Base-by-base conservation (phyloP, 2,113 vertebrate species). In the Psittacus erithacus region DNA sequence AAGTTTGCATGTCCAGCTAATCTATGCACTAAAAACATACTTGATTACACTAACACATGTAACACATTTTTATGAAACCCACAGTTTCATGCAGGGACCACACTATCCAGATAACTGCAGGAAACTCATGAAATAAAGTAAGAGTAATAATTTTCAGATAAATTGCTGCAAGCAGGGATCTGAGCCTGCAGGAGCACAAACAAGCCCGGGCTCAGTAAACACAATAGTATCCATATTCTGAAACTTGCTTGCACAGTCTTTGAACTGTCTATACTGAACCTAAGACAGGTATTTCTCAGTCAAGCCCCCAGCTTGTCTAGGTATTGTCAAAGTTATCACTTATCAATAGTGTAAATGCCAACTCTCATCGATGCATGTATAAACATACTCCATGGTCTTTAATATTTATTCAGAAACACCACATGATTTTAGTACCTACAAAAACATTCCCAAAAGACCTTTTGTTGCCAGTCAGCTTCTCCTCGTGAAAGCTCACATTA, bases 171-270 rank as follows among this genome's bases (percentile, higher is more conserved):
- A 53, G 13, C 9, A 57, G n/a, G 2, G 12, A 31, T 39, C 53
- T 5, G 53, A 83, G 6, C 41, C 80, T 49, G 16, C 25, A 86
- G 38, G 7, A 43, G 7, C n/a, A 47, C 11, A 78, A 86, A 39
- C 13, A 70, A 88, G 59, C 20, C 24, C 53, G 60, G 17, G 39
- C 19, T 75, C 47, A 27, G n/a, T 33, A 57, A 82, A 64, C 14
- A 22, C 3, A 8, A 49, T 28, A 43, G 18, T 0, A 0, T 43
- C 44, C 20, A 22, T 53, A 80, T 77, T 71, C 81, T 2, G 1
- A 29, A 74, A 63, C 19, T 57, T 74, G 52, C 35, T 52, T 41
- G 43, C 12, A 91, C 19, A 53, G 62, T 17, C 57, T 44, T 60
- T 65, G 31, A 24, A 71, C 52, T 47, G 27, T 16, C 41, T 41